Base-by-base conservation (phyloP, 2,113 vertebrate species). In the Abramis brama region DNA sequence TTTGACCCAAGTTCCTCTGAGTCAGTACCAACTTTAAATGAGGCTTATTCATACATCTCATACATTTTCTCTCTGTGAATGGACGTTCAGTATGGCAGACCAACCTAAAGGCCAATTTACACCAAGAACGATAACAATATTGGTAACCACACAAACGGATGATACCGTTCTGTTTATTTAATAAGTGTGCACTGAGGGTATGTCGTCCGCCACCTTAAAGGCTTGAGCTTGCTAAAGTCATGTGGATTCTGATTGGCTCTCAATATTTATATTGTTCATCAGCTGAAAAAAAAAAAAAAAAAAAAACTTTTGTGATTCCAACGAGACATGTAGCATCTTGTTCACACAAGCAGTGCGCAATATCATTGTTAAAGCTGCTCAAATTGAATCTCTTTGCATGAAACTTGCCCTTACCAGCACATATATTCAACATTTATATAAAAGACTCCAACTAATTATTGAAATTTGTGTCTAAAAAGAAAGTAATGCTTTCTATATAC, bases 1-100 rank as follows among this genome's bases (percentile, higher is more conserved):
- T 88, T 88, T 86, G 39, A 47, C 62, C 79, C 27, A 30, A 21
- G 19, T 39, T 47, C 45, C 25, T 66, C 23, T 1, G 36, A 80
- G 62, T 43, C n/a, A 33, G 9, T 70, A 19, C 15, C 45, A 52
- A 52, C 79, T 82, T 52, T 70, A 52, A 68, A 70, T 70, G 17
- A 50, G 27, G 45, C 13, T 33, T 23, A 45, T 60, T 11, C 39
- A 66, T 68, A 68, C 19, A 47, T 66, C 23, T 30, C 43, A 33
- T 50, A 21, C 21, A 43, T 17, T 66, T 66, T 21, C 39, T 23
- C 39, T 50, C 25, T 12, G 23, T 79, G 23, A 75, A 79, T 62
- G 11, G 78, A 62, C 36, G 9, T 79, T 74, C 12, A 75, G 43
- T 50, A 50, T 75, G n/a, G 73, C 13, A 4, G 73, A 75, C n/a